Base-by-base conservation (phyloP, 2,797 vertebrate species). In the Fistularia commersonii region DNA sequence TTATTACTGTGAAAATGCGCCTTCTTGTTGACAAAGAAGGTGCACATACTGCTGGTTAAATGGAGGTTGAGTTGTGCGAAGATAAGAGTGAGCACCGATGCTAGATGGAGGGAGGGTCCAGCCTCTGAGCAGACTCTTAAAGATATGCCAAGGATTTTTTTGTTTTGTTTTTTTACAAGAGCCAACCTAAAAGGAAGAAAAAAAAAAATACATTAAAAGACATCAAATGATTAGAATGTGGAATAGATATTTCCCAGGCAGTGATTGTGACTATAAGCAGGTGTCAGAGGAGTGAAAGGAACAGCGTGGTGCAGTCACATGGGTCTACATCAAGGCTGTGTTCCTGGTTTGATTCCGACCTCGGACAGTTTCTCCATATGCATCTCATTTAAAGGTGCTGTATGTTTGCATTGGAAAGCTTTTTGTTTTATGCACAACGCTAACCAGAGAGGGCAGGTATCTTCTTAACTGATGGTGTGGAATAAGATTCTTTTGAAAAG, bases 21-120 rank as follows among this genome's bases (percentile, higher is more conserved):
- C 36, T 40, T 48, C 54, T 50, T 57, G 51, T 23, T 4, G 23
- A 23, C 23, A 4, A 2, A 23, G 69, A 69, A 41, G 54, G 41
- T 65, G 64, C 72, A 79, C 79, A 69, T 64, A 74, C 53, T 76
- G 74, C 72, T 80, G 83, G 79, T 83, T 63, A 38, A 64, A 51
- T 41, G 67, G 57, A 48, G 61, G 71, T 44, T 51, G 71, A 64
- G 35, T 76, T 63, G 82, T 51, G 69, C 54, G 23, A 23, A 23
- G 23, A 23, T 23, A 23, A 23, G 23, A 23, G 54, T 50, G 48
- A n/a, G 45, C n/a, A 46, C 37, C 49, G 42, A 73, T 61, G 60
- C 72, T 71, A 72, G 66, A 70, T 23, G 34, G 64, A 13, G 15
- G 54, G 46, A 50, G 1, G 13, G 59, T 47, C 56, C 71, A 73